Conservation (phyloP, 1,140 invertebrate species). For the Philopotamus ludificatus region DNA sequence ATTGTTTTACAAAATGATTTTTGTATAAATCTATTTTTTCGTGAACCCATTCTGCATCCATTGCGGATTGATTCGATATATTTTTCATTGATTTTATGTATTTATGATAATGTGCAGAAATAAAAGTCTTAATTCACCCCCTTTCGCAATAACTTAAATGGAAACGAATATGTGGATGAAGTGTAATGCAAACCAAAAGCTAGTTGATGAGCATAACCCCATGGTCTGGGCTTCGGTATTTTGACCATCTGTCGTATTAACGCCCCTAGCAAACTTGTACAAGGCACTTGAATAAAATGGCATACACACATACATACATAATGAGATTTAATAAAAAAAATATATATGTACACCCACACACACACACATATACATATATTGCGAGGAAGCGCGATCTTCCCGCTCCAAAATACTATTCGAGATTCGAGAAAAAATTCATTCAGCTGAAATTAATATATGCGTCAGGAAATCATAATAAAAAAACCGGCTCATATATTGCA, state of each 20-base stretch:
- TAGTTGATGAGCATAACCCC: conserved; percentile 37
- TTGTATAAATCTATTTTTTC: too few relatives aligned
- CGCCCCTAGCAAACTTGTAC: conserved; percentile 13
- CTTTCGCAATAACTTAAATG: conserved; percentile 32
- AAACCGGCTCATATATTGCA: conserved; percentile 34
- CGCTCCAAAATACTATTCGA: too few relatives aligned
- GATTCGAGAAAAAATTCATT: too few relatives aligned
- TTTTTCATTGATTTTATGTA: conserved; percentile 2
- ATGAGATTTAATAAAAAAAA: too few relatives aligned
- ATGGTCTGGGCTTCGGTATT: conserved; percentile 28
- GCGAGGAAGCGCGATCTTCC: too few relatives aligned
- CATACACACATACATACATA: too few relatives aligned
- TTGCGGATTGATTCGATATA: too few relatives aligned
- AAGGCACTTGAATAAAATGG: too few relatives aligned
- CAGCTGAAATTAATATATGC: conserved; percentile 20
- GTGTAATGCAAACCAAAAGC: conserved; percentile 35
- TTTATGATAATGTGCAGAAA: conserved; percentile 1
- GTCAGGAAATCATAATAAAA: conserved; percentile 41
- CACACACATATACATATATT: too few relatives aligned
- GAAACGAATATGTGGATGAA: conserved; percentile 32
- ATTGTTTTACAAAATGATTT: too few relatives aligned
- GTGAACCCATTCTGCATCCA: too few relatives aligned
- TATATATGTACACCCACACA: too few relatives aligned
- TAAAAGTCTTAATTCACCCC: conserved; percentile 17
- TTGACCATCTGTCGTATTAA: conserved; percentile 41